Evolutionary conservation across 2,113 vertebrate genomes (phyloP), one percentile per base, ranked within the genome.

Genomic region (Gulo gulo): DNA sequence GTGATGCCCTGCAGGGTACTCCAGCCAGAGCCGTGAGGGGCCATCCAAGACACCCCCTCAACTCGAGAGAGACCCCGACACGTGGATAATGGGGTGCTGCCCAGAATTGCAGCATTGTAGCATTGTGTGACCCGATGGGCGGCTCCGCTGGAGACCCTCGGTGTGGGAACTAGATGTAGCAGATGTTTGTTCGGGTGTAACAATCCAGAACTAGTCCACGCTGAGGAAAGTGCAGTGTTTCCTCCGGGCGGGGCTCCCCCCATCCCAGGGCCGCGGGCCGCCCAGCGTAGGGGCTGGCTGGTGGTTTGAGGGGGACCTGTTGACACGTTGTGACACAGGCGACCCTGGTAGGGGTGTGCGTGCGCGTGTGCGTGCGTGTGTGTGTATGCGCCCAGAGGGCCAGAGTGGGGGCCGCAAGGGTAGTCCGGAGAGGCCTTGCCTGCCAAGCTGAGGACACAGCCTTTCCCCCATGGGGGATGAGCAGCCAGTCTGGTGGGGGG

Each of bases 61-160:
- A 5, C n/a, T 55, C 10, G 26, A n/a, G 26, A 24, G 52, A 55
- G 88, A 14, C 42, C n/a, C 52, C 2, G 4, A 14, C 2, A 15
- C 8, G 42, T 16, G 26, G 61, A 6, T 47, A 23, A 31, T 9
- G 2, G 10, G 15, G 50, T 47, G 65, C 65, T 4, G 11, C 0
- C 1, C 47, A 7, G 6, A 34, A 2, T 12, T 3, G 2, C 57
- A 59, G 55, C 5, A 16, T 18, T 55, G 55, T 15, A 4, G 55
- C 9, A 1, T 2, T 1, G 23, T 8, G 18, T 52, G 34, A 23
- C 55, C 29, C 2, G 4, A 20, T 34, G 24, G 20, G 24, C 24
- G 0, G 7, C 0, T 47, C 79, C 9, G 18, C 55, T 45, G 6
- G 20, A 4, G 10, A 23, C 5, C 5, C 45, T 71, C 12, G 0